Evolutionary conservation across 2,113 vertebrate genomes (phyloP).

Genomic region (Lepus timidus): DNA sequence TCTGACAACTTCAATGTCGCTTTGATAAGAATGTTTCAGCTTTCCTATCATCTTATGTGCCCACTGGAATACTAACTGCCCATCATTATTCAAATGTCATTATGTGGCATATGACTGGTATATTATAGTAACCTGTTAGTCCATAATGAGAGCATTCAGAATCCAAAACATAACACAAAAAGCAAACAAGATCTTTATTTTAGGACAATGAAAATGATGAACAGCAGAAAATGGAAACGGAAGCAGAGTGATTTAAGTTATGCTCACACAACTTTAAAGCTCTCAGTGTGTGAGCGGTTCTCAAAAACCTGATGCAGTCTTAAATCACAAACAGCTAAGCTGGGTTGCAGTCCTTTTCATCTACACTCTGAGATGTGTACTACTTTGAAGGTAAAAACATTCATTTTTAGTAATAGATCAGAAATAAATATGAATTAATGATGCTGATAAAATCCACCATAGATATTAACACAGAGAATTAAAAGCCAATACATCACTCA

Average conservation of each 20-base stretch:
- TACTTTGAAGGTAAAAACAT: not conserved
- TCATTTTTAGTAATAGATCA: not conserved
- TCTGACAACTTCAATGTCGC: too few species aligned
- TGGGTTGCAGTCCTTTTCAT: not conserved
- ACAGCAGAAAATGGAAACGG: not conserved
- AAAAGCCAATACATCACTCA: not conserved
- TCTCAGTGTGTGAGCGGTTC: not conserved
- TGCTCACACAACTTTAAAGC: not conserved
- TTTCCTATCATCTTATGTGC: too few species aligned
- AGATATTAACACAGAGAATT: not conserved
- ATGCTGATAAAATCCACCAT: not conserved
- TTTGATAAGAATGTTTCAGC: too few species aligned
- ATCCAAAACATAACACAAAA: not conserved
- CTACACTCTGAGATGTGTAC: not conserved
- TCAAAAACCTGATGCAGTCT: not conserved
- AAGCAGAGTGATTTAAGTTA: not conserved
- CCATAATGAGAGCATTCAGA: not conserved
- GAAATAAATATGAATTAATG: not conserved
- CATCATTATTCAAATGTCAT: too few species aligned
- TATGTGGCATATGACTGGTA: too few species aligned
- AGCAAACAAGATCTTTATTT: slow-evolving; percentile 39
- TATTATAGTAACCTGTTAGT: not conserved
- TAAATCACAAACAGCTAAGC: slow-evolving; percentile 33
- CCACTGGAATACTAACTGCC: too few species aligned
- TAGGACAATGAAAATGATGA: not conserved